Evolutionary conservation across 2,113 vertebrate genomes (phyloP).

Genomic region (Muntiacus reevesi): DNA sequence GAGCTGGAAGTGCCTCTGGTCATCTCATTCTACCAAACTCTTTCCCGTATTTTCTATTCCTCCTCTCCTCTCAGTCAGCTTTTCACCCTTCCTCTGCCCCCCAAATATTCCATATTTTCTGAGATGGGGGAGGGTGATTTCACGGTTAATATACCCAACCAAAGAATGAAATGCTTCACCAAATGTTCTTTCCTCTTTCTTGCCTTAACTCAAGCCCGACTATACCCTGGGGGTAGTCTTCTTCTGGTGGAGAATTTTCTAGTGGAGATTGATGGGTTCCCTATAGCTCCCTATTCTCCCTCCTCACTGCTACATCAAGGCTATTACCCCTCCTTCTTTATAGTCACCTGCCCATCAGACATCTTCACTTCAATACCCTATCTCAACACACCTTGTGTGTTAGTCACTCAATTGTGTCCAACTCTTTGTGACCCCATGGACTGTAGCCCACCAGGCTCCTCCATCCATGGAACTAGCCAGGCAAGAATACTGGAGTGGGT

Average conservation of each 20-base stretch:
- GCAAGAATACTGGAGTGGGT: neutral
- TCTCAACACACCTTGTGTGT: neutral
- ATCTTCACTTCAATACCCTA: too few relatives aligned
- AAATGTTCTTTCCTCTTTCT: neutral
- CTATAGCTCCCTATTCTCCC: neutral
- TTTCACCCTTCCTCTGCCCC: neutral
- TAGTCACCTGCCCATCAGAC: neutral
- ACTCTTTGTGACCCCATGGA: too few relatives aligned
- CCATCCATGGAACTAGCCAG: neutral
- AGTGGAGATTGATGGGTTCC: neutral
- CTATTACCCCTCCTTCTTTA: neutral
- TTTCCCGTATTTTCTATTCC: neutral
- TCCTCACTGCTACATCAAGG: too few relatives aligned
- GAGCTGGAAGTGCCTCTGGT: neutral
- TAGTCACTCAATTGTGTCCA: too few relatives aligned
- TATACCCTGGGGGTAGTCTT: rapidly evolving
- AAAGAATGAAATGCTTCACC: neutral
- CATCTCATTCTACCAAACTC: rapidly evolving
- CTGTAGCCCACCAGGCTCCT: neutral
- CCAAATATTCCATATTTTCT: neutral
- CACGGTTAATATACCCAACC: neutral
- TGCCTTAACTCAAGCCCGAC: neutral
- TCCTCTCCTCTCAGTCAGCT: neutral
- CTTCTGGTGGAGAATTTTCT: neutral
- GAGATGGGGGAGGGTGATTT: too few relatives aligned